Percentiles rank a stretch among this genome's conserved stretches.
Evolutionary conservation across 2,888 invertebrate species (phyloP).

Genomic region (Selenia dentaria): DNA sequence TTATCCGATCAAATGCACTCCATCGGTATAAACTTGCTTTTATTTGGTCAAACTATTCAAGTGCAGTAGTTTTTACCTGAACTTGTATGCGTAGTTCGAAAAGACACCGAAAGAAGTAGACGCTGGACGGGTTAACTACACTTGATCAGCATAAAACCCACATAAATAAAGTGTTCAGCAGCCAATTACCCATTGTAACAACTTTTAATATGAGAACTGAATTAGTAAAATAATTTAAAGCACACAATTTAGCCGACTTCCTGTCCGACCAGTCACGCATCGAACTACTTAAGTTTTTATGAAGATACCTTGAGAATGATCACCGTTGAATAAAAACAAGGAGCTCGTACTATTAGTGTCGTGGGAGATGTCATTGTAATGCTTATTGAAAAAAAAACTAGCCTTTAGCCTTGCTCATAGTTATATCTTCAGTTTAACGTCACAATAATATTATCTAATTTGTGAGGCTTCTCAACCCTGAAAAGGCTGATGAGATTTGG

Average conservation of each 20-base stretch:
- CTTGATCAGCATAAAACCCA: slow-evolving; percentile 31
- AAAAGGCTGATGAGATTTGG: too few relatives aligned
- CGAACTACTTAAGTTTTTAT: slow-evolving; percentile 42
- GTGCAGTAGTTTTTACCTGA: too few relatives aligned
- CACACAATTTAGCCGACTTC: slow-evolving; percentile 32
- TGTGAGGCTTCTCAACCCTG: too few relatives aligned
- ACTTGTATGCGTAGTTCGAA: too few relatives aligned
- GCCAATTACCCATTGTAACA: slow-evolving; percentile 6
- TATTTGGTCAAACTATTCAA: too few relatives aligned
- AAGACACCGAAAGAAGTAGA: too few relatives aligned
- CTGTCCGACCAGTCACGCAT: slow-evolving; percentile 43
- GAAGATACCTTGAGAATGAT: slow-evolving; percentile 45
- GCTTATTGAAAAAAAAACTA: slow-evolving; percentile 11
- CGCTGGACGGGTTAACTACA: too few relatives aligned
- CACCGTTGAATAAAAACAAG: slow-evolving; percentile 10
- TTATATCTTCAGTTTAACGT: too few relatives aligned
- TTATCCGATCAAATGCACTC: too few relatives aligned
- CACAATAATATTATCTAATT: too few relatives aligned
- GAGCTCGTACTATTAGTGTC: slow-evolving; percentile 26
- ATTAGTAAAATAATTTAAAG: slow-evolving; percentile 19
- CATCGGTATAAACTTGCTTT: too few relatives aligned
- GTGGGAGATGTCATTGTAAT: slow-evolving; percentile 33
- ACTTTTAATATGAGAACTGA: slow-evolving; percentile 31
- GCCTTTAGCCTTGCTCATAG: slow-evolving; percentile 2
- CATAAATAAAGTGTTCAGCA: slow-evolving; percentile 29